These are phyloP conservation scores for Castor canadensis DNA, from an alignment of 2,113 vertebrate genomes.

Conservation along the genomic window DNA sequence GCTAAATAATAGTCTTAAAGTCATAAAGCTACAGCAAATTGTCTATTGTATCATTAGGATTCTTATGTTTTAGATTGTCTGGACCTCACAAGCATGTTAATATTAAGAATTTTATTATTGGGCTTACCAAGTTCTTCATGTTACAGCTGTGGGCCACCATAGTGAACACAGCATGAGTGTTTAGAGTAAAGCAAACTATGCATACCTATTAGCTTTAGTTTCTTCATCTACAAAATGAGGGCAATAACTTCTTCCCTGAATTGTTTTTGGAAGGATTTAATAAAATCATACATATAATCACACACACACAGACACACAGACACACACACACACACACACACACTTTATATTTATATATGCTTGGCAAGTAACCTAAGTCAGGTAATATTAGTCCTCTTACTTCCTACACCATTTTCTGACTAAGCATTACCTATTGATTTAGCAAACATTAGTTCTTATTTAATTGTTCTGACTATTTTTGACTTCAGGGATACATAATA, in stretches of 20 bases:
- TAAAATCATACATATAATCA: background rate
- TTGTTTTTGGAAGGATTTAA: conserved; percentile 35
- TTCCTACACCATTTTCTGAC: background rate
- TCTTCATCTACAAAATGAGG: background rate
- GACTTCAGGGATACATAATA: background rate
- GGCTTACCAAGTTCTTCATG: background rate
- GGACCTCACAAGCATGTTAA: background rate
- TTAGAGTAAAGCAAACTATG: background rate
- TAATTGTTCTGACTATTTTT: conserved; percentile 5
- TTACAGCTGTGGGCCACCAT: background rate
- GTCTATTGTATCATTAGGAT: background rate
- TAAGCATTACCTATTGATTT: background rate
- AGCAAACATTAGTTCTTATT: background rate
- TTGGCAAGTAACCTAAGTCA: background rate
- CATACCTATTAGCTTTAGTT: background rate
- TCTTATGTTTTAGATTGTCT: background rate
- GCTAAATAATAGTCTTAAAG: background rate
- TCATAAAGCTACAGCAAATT: background rate
- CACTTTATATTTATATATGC: background rate
- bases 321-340: too few species aligned
- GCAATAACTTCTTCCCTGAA: background rate
- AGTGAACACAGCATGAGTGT: background rate
- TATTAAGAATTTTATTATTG: background rate
- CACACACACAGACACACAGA: too few species aligned
- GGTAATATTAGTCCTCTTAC: background rate